Evolutionary conservation across 1,140 invertebrate species (phyloP), one percentile per base, ranked within the genome.

Genomic region (Musca domestica): DNA sequence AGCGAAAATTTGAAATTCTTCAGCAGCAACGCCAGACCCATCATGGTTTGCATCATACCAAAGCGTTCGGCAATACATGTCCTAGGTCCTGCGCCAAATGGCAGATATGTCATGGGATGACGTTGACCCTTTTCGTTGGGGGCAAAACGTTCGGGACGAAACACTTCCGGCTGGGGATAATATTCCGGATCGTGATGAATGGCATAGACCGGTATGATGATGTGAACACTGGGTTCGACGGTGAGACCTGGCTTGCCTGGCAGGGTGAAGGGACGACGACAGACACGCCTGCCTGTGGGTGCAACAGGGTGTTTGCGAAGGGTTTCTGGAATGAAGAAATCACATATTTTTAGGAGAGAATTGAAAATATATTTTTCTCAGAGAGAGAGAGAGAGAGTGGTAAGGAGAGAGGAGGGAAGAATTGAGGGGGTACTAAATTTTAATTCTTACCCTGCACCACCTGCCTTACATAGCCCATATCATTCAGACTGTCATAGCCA

Each of bases 111-210:
- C 69, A 74, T 82, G 0, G 82, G 81, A 67, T 80, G 73, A 65
- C 77, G 74, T 34, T 78, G 73, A 3, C 70, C 71, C 70, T 81
- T 83, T 41, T 78, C 73, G 67, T 88, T 86, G 3, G 84, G 76
- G 3, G 80, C 72, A 74, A 91, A 91, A 71, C 88, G 75, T 30
- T 90, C 88, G 0, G 90, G 90, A 74, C 88, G 83, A 72, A 89
- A 91, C 12, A 71, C 76, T 9, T 88, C 83, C 14, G 90, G 89
- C 71, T 91, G 81, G 3, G 87, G 84, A 76, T 83, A 91, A 69
- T 85, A 80, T 48, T 85, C 76, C 2, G 85, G 83, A 79, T 91
- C 86, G 49, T 83, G 77, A 71, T 91, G 89, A 27, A 90, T 82
- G 46, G 83, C 83, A 70, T 84, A 84, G 4, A 82, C 69, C 15